Conservation (phyloP, 2,888 invertebrate genomes). For the Sesia bembeciformis region DNA sequence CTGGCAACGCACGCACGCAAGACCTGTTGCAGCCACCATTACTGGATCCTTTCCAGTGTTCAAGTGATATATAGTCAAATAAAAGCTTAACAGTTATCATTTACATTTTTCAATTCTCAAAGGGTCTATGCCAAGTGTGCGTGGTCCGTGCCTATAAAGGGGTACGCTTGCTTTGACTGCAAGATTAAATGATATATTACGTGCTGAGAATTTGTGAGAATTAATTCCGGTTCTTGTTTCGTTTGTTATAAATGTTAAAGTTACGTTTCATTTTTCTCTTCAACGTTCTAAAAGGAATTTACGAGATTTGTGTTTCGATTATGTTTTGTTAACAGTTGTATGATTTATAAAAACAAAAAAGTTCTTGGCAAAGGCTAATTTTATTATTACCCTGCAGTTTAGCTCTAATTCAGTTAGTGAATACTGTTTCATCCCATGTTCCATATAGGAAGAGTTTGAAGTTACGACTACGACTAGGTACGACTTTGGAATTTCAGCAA, state of each 20-base stretch:
- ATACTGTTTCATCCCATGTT: too few species aligned
- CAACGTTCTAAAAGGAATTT: too few species aligned
- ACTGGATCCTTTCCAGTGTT: constrained; percentile 58
- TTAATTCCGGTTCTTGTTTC: not conserved
- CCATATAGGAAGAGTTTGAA: too few species aligned
- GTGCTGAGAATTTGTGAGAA: not conserved
- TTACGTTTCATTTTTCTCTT: too few species aligned
- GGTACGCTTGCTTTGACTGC: not conserved
- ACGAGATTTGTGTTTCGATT: too few species aligned
- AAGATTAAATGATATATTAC: not conserved
- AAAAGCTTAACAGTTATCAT: constrained; percentile 63
- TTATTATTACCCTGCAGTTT: too few species aligned
- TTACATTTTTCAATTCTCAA: constrained; percentile 69
- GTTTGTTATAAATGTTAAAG: not conserved
- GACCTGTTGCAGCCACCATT: constrained; percentile 47
- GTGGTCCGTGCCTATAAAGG: constrained; percentile 3
- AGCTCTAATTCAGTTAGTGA: too few species aligned
- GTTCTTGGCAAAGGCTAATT: too few species aligned
- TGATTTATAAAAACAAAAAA: too few species aligned
- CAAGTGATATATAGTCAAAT: constrained; percentile 62
- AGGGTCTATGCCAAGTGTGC: constrained; percentile 51
- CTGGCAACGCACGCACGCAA: constrained; percentile 29
- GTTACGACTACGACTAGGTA: too few species aligned
- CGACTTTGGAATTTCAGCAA: too few species aligned
- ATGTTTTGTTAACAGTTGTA: too few species aligned